phyloP scores from a whole-genome alignment of 2,113 vertebrate genomes.

The Sialia sialis region DNA sequence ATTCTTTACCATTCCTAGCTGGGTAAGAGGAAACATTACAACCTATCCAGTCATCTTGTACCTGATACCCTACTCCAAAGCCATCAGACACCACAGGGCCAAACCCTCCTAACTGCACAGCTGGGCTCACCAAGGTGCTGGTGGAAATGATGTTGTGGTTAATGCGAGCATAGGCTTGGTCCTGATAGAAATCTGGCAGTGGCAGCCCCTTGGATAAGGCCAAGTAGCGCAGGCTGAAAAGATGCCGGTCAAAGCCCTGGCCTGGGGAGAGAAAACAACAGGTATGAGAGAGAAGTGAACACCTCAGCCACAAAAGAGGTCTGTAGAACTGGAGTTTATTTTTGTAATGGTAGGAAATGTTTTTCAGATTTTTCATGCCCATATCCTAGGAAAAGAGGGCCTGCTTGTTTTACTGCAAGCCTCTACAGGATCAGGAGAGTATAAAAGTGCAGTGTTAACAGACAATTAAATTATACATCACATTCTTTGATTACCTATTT shows the following conservation, averaged over 20 bases:
- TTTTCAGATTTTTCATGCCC: background rate
- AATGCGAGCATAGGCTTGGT: constrained; percentile 83
- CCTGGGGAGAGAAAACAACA: constrained; percentile 70
- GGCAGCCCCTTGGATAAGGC: constrained; percentile 71
- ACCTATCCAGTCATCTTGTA: constrained; percentile 89
- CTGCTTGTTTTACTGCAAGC: background rate
- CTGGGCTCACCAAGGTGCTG: constrained; percentile 87
- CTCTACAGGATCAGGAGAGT: background rate
- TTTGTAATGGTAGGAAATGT: background rate
- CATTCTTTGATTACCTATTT: background rate
- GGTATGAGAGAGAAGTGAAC: background rate
- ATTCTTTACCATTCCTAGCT: constrained; percentile 81
- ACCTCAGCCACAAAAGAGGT: background rate
- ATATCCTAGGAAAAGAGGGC: background rate
- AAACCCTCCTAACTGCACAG: constrained; percentile 86
- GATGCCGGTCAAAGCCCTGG: constrained; percentile 94
- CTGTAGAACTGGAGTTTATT: background rate
- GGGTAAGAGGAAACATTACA: constrained; percentile 90
- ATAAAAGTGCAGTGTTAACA: background rate
- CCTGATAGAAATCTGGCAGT: constrained; percentile 81
- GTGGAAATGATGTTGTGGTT: constrained; percentile 97
- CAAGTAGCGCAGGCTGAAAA: constrained; percentile 85
- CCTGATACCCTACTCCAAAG: constrained; percentile 86
- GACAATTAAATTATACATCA: background rate
- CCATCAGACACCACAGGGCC: constrained; percentile 92